phyloP scores from a whole-genome alignment of 2,113 vertebrate genomes.

The Callospermophilus lateralis region DNA sequence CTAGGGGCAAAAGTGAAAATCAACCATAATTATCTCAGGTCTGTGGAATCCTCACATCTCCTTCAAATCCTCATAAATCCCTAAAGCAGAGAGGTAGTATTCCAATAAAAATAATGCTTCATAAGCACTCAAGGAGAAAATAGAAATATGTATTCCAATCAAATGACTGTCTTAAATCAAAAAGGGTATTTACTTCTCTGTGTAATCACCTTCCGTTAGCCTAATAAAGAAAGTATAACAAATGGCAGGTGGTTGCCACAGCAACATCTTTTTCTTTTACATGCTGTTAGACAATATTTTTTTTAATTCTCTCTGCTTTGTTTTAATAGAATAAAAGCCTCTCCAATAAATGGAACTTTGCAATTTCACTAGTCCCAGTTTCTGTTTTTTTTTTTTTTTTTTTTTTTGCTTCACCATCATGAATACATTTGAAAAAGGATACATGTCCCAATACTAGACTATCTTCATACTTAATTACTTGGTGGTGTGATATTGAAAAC shows the following conservation, averaged over 20 bases:
- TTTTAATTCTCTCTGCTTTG: slow-evolving; percentile 72
- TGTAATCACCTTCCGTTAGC: slow-evolving; percentile 61
- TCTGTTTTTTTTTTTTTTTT: not conserved
- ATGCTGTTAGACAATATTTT: slow-evolving; percentile 48
- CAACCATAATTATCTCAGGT: not conserved
- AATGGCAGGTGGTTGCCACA: slow-evolving; percentile 82
- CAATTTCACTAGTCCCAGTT: slow-evolving; percentile 47
- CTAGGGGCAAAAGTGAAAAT: not conserved
- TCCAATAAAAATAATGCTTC: not conserved
- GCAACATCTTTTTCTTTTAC: slow-evolving; percentile 78
- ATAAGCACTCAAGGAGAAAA: not conserved
- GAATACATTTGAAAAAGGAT: slow-evolving; percentile 76
- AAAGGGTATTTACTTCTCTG: slow-evolving; percentile 54
- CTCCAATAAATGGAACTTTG: slow-evolving; percentile 73
- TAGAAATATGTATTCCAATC: slow-evolving; percentile 47
- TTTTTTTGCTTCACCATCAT: slow-evolving; percentile 72
- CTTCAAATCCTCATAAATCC: not conserved
- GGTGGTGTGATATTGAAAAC: slow-evolving; percentile 76
- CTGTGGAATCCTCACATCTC: not conserved
- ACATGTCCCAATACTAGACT: slow-evolving; percentile 77
- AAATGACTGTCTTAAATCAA: slow-evolving; percentile 67
- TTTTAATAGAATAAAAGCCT: slow-evolving; percentile 79
- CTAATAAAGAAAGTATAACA: slow-evolving; percentile 80
- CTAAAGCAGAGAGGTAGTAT: not conserved
- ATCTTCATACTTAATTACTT: slow-evolving; percentile 82